A percentile compares a stretch with the other conserved stretches of the same genome.
phyloP scores from a whole-genome alignment of 2,797 vertebrate species.

The Arnoldichthys spilopterus region DNA sequence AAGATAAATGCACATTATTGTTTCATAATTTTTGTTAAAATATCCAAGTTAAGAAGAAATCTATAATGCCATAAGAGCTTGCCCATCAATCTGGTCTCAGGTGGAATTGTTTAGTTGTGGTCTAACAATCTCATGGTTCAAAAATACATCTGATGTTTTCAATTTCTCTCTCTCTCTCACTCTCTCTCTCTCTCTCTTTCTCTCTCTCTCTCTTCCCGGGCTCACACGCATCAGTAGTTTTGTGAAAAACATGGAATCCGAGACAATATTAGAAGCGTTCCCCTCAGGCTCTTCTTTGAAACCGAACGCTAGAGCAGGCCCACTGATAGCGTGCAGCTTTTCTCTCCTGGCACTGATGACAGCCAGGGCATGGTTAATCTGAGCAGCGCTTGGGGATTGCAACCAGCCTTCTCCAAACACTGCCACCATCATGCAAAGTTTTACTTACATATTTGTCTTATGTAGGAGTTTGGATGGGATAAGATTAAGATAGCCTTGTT shows the following conservation, averaged over 20 bases:
- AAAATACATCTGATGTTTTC: constrained; percentile 78
- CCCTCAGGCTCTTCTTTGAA: constrained; percentile 78
- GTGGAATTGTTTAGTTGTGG: constrained; percentile 75
- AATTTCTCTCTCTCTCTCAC: constrained; percentile 64
- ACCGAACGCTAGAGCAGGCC: constrained; percentile 74
- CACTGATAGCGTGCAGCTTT: constrained; percentile 74
- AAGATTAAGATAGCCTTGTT: constrained; percentile 6
- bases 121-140: constrained; percentile 72
- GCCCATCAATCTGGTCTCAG: constrained; percentile 69
- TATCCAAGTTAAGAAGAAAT: neutral
- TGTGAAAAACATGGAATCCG: constrained; percentile 78
- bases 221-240: constrained; percentile 75
- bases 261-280: constrained; percentile 81
- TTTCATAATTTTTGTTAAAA: neutral
- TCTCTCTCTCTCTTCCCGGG: constrained; percentile 21
- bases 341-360: constrained; percentile 66
- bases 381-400: constrained; percentile 65
- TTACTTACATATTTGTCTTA: constrained; percentile 31
- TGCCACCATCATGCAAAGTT: constrained; percentile 68
- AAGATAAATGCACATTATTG: neutral
- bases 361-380: constrained; percentile 63
- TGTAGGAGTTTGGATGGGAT: constrained; percentile 11
- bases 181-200: neutral
- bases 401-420: constrained; percentile 69
- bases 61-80: constrained; percentile 41